Percentiles rank a stretch among this genome's conserved stretches.
phyloP scores from a whole-genome alignment of 2,888 invertebrate genomes.

The Hecatera dysodea region DNA sequence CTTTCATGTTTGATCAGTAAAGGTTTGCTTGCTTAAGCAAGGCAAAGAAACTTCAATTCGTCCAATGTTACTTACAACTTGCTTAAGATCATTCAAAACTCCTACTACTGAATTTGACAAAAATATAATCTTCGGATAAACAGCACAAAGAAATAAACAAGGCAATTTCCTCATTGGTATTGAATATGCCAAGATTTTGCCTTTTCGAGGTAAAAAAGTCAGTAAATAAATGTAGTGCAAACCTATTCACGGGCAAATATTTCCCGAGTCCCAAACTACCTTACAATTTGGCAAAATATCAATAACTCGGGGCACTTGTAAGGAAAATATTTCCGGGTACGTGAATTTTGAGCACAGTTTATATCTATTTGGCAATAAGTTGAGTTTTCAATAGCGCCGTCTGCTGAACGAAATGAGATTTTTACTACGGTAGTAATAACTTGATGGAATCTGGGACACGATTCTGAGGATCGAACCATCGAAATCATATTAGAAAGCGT shows the following conservation, averaged over 20 bases:
- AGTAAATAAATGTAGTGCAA: constrained; percentile 36
- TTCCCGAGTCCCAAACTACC: constrained; percentile 48
- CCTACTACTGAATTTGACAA: background rate
- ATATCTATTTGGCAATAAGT: constrained; percentile 78
- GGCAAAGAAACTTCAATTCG: too few relatives aligned
- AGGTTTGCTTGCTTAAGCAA: background rate
- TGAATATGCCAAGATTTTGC: constrained; percentile 20
- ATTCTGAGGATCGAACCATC: constrained; percentile 59
- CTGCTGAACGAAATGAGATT: constrained; percentile 76
- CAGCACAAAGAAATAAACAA: background rate
- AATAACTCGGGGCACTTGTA: constrained; percentile 66
- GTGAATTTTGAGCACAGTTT: constrained; percentile 73
- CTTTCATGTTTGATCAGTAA: background rate
- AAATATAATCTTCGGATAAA: background rate
- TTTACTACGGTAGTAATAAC: constrained; percentile 78
- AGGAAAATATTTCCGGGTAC: constrained; percentile 68
- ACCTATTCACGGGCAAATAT: constrained; percentile 41
- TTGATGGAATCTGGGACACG: constrained; percentile 73
- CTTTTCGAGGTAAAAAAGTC: constrained; percentile 35
- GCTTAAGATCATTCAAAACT: background rate
- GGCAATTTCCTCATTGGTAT: constrained; percentile 4
- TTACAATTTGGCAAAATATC: constrained; percentile 67
- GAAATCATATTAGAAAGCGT: constrained; percentile 70
- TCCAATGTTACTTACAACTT: background rate
- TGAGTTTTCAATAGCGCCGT: constrained; percentile 75